Conservation (phyloP, 37 sponge, comb jelly and placozoan genomes). For the Hexactinellida sp. region DNA sequence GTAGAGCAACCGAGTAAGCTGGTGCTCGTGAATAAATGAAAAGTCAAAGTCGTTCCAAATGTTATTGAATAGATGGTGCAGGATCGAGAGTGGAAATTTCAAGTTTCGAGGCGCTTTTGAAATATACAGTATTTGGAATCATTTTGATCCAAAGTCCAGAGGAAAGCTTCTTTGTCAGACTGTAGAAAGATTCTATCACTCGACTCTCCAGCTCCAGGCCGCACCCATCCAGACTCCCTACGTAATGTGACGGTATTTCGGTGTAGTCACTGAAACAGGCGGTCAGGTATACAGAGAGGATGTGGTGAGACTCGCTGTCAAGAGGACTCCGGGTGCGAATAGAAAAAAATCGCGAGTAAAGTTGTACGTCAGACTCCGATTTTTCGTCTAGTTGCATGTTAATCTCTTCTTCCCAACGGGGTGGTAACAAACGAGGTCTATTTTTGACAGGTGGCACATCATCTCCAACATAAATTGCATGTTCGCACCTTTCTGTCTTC, state of each 20-base stretch:
- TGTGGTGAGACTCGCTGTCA: not conserved
- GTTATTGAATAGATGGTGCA: slow-evolving; percentile 49
- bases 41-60: slow-evolving; percentile 76
- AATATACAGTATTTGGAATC: too few species aligned
- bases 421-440: not conserved
- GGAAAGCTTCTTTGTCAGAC: slow-evolving; percentile 24
- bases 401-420: not conserved
- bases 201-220: slow-evolving; percentile 74
- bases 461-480: not conserved
- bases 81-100: not conserved
- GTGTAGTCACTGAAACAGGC: not conserved
- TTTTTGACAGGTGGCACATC: not conserved
- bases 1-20: slow-evolving; percentile 49
- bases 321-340: not conserved
- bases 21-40: slow-evolving; percentile 36
- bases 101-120: not conserved
- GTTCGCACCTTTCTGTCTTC: not conserved
- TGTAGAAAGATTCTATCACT: slow-evolving; percentile 49
- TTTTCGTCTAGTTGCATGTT: not conserved
- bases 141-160: slow-evolving; percentile 21
- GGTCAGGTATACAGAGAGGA: not conserved
- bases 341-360: slow-evolving; percentile 30
- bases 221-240: slow-evolving; percentile 72
- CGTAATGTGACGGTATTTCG: slow-evolving; percentile 42
- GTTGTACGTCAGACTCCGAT: slow-evolving; percentile 20